Conservation (phyloP, 2,113 vertebrate genomes). For the Mirza zaza region DNA sequence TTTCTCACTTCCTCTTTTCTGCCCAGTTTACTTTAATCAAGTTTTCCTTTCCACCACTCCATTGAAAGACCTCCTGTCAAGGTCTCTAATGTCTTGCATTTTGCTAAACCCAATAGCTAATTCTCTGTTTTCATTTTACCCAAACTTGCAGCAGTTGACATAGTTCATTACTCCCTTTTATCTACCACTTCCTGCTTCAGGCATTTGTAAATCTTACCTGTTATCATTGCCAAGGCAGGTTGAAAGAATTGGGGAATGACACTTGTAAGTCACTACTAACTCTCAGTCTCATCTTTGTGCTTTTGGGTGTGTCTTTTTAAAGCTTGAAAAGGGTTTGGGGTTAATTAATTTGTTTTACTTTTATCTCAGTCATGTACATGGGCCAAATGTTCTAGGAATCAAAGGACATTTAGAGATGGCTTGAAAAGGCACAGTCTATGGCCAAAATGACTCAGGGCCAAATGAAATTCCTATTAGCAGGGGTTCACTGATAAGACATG, state of each 20-base stretch:
- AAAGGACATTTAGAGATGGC: slow-evolving; percentile 8
- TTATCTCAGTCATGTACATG: neutral
- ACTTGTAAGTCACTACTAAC: neutral
- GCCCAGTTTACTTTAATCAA: neutral
- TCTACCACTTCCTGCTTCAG: neutral
- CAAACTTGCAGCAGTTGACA: neutral
- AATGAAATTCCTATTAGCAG: slow-evolving; percentile 13
- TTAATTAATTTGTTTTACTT: slow-evolving; percentile 43
- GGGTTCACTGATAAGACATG: slow-evolving; percentile 12
- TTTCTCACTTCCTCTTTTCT: neutral
- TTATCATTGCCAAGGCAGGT: neutral
- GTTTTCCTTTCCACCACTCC: neutral
- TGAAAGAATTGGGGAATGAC: neutral
- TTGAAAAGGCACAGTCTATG: neutral
- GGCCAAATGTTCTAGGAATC: slow-evolving; percentile 18
- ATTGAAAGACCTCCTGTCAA: neutral
- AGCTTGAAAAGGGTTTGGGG: neutral
- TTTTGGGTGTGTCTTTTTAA: slow-evolving; percentile 27
- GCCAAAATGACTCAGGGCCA: slow-evolving; percentile 19
- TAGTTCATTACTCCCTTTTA: neutral
- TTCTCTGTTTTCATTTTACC: slow-evolving; percentile 11
- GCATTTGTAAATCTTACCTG: neutral
- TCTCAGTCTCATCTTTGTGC: neutral
- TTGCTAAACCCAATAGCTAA: neutral
- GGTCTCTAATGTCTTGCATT: neutral